A percentile compares a stretch with the other conserved stretches of the same genome.
phyloP scores from a whole-genome alignment of 1,140 invertebrate genomes.

The Drosophila gunungcola region DNA sequence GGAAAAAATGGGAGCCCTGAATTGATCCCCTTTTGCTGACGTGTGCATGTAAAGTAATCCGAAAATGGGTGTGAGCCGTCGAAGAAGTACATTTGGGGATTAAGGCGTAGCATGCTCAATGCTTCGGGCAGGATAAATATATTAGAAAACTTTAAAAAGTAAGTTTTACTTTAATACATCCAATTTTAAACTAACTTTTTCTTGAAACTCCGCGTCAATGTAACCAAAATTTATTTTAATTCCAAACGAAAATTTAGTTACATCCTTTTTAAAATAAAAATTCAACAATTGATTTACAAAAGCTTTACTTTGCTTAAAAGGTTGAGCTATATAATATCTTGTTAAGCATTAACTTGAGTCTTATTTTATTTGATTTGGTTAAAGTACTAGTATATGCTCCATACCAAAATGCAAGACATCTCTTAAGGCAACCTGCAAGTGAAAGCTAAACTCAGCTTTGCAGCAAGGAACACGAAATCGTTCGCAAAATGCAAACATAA shows the following conservation, averaged over 20 bases:
- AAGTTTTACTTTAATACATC: neutral
- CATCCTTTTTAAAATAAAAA: too few species aligned
- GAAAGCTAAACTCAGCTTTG: slow-evolving; percentile 30
- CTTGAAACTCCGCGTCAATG: too few species aligned
- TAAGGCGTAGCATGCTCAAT: slow-evolving; percentile 5
- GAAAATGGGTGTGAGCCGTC: slow-evolving; percentile 1
- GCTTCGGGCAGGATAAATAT: neutral
- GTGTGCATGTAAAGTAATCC: slow-evolving; percentile 12
- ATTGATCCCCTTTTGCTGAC: slow-evolving; percentile 15
- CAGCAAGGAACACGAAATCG: slow-evolving; percentile 39
- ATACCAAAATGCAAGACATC: neutral
- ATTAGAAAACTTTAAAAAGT: neutral
- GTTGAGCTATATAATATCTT: too few species aligned
- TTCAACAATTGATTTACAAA: too few species aligned
- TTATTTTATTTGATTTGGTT: too few species aligned
- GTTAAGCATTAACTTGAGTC: too few species aligned
- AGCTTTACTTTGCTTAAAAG: too few species aligned
- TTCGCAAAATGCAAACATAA: slow-evolving; percentile 57
- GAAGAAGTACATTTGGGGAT: slow-evolving; percentile 18
- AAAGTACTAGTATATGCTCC: too few species aligned
- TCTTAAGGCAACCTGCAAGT: slow-evolving; percentile 27
- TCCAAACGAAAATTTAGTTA: too few species aligned
- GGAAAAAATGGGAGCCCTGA: neutral
- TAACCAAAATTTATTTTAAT: too few species aligned
- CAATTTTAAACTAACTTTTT: too few species aligned